Evolutionary conservation across 1,140 invertebrate genomes (phyloP).

Genomic region (Littorina saxatilis): DNA sequence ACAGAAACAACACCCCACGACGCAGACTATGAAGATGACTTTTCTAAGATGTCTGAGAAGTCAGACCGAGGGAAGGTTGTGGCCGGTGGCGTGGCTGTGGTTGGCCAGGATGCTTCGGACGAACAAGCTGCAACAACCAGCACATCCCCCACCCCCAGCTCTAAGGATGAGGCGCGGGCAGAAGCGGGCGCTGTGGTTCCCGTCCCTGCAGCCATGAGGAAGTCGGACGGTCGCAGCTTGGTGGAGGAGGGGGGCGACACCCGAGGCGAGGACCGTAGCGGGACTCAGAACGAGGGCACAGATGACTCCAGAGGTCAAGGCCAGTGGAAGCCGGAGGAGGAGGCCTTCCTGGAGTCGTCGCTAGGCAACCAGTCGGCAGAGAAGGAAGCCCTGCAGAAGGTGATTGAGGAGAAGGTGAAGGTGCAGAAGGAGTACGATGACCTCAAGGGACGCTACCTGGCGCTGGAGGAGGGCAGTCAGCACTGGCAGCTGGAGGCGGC

Average conservation of each 20-base stretch:
- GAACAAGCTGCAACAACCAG: not conserved
- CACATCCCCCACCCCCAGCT: not conserved
- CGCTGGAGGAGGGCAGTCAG: slow-evolving; percentile 8
- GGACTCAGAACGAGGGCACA: not conserved
- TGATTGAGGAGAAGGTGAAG: slow-evolving; percentile 34
- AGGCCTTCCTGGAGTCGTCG: slow-evolving; percentile 15
- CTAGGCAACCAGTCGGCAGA: slow-evolving; percentile 29
- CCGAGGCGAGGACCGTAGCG: slow-evolving; percentile 26
- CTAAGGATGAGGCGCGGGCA: not conserved
- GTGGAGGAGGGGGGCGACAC: not conserved
- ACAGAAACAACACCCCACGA: not conserved
- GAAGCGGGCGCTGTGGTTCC: slow-evolving; percentile 12
- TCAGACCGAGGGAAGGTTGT: not conserved
- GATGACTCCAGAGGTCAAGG: slow-evolving; percentile 8
- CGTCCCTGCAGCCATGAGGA: not conserved
- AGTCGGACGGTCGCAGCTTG: not conserved
- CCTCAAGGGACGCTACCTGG: not conserved
- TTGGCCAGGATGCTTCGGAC: not conserved
- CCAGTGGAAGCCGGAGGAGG: slow-evolving; percentile 18
- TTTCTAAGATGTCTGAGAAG: not conserved
- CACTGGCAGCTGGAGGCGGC: slow-evolving; percentile 18
- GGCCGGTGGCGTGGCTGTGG: not conserved
- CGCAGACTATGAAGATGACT: not conserved
- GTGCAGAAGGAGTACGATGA: slow-evolving; percentile 28
- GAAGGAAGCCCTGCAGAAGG: slow-evolving; percentile 27